Percentiles rank a stretch among this genome's conserved stretches.
Evolutionary conservation across 1,140 invertebrate genomes (phyloP).

Genomic region (Zaprionus inermis): DNA sequence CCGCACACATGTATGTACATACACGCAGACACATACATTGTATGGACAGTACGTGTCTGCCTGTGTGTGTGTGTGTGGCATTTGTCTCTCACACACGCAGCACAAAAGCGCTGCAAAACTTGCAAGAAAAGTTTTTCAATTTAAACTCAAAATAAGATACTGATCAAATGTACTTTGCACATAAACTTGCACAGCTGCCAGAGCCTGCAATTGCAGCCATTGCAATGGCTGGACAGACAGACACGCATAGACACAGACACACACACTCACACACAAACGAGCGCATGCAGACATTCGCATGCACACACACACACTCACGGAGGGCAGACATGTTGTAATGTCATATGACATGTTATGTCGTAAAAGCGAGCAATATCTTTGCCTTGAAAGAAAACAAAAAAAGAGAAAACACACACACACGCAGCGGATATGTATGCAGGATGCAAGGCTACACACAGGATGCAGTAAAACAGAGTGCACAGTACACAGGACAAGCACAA

Average conservation of each 20-base stretch:
- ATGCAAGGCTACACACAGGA: constrained; percentile 28
- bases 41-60: constrained; percentile 1
- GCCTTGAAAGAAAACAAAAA: constrained; percentile 67
- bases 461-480: constrained; percentile 35
- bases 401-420: constrained; percentile 39
- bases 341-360: constrained; percentile 82
- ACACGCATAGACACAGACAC: constrained; percentile 35
- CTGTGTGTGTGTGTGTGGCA: constrained; percentile 57
- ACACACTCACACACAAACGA: background rate
- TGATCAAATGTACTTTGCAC: constrained; percentile 83
- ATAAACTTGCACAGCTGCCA: constrained; percentile 78
- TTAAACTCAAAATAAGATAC: constrained; percentile 83
- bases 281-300: constrained; percentile 18
- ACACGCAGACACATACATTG: constrained; percentile 1
- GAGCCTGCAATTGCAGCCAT: constrained; percentile 51
- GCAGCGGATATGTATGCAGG: constrained; percentile 7
- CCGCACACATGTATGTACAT: constrained; percentile 34
- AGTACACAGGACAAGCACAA: constrained; percentile 52
- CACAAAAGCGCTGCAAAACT: constrained; percentile 79
- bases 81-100: constrained; percentile 76
- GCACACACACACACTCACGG: constrained; percentile 24
- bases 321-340: constrained; percentile 74
- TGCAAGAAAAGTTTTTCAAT: constrained; percentile 83
- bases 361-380: constrained; percentile 80
- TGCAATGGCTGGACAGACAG: constrained; percentile 63